Base-by-base conservation (phyloP, 1,140 invertebrate genomes). In the Calycopis cecrops region DNA sequence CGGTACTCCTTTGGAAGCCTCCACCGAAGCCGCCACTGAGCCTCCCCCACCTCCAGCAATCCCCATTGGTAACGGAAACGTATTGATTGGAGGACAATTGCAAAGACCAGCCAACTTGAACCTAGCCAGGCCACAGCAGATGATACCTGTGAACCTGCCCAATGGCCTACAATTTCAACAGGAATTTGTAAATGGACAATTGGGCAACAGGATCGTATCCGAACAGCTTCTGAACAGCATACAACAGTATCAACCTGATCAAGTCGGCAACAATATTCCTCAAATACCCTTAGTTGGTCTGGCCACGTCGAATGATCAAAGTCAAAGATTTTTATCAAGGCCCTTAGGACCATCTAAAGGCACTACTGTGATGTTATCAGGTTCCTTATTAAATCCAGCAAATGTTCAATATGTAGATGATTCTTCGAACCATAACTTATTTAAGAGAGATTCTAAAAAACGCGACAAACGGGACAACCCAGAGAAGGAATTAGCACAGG, bases 1-100 rank as follows among this genome's bases (percentile, higher is more conserved):
- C 59, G 92, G 92, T 1, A 85, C 76, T n/a, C 90, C 90, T 11
- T 82, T 92, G 40, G 90, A 91, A 17, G 76, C 83, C 0, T 87
- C 89, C 0, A 87, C 84, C 0, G 72, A 88, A 35, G 79, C 88
- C 0, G 79, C 79, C 0, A 91, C 91, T 0, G 89, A 90, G 37
- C 89, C 91, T 2, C 89, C 91, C 9, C 87, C 89, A 4, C 85
- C 89, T 9, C 73, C 82, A 50, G 76, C 88, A 0, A 82, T 75
- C 4, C 84, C 77, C 9, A 50, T 90, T 54, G 85, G 89, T 9
- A 88, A 89, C 9, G 89, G 89, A 62, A 90, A 92, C 69, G 91
- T 90, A 28, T 79, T 91, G 18, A 92, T 92, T 6, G 92, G 88
- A 6, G 93, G 93, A 2, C 93, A 94, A 74, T 86, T 94, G 16